Evolutionary conservation across 2,888 invertebrate genomes (phyloP).

Genomic region (Caenorhabditis wallacei): DNA sequence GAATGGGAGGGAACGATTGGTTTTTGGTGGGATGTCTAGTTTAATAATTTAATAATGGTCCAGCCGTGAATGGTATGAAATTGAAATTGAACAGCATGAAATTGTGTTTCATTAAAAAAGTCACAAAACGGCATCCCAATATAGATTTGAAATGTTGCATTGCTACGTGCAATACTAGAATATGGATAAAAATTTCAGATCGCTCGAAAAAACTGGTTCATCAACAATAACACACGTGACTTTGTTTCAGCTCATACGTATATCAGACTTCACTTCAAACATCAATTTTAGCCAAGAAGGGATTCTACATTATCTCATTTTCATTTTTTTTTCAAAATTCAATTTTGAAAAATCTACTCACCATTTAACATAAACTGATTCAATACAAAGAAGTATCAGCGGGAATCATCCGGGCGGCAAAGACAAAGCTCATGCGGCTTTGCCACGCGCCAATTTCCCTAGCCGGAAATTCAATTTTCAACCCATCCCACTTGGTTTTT

Average conservation of each 20-base stretch:
- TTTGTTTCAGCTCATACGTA: slow-evolving; percentile 21
- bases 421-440: slow-evolving; percentile 22
- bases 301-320: no score
- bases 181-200: no score
- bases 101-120: neutral
- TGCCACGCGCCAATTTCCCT: slow-evolving; percentile 23
- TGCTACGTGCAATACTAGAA: no score
- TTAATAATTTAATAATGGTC: no score
- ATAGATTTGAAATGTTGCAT: no score
- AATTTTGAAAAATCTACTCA: no score
- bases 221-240: slow-evolving; percentile 1
- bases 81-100: slow-evolving; percentile 16
- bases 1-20: slow-evolving; percentile 3
- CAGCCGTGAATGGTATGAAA: neutral
- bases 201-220: no score
- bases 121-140: no score
- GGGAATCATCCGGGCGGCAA: slow-evolving; percentile 20
- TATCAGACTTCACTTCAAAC: slow-evolving; percentile 15
- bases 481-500: slow-evolving; percentile 43
- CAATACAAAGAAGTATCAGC: neutral
- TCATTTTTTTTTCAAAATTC: no score
- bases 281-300: no score
- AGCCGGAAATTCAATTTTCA: slow-evolving; percentile 59
- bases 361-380: no score
- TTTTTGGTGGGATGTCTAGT: slow-evolving; percentile 13